These are phyloP conservation scores for Sacculina carcini DNA, from an alignment of 2,888 invertebrate species.

Conservation along the genomic window DNA sequence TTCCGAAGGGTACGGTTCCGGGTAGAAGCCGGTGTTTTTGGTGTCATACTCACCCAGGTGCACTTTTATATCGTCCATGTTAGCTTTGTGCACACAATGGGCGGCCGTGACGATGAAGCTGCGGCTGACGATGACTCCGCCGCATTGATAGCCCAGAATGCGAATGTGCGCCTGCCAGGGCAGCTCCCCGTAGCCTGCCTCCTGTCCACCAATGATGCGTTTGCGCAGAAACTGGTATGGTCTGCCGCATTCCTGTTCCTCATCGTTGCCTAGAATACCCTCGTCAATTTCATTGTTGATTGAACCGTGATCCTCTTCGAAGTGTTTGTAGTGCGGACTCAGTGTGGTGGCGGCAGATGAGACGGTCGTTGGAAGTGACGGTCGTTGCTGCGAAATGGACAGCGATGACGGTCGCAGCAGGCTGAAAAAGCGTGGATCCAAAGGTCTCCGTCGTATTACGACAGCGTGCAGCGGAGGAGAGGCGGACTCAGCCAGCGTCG, in stretches of 20 bases:
- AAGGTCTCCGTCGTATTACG: too few species aligned
- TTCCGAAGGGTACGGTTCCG: constrained; percentile 36
- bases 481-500: too few species aligned
- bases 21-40: constrained; percentile 32
- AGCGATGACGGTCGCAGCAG: too few species aligned
- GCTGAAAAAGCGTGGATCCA: too few species aligned
- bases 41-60: constrained; percentile 58
- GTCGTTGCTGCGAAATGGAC: too few species aligned
- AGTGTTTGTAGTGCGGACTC: too few species aligned
- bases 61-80: constrained; percentile 41
- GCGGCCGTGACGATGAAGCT: constrained; percentile 52
- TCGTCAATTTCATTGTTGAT: too few species aligned
- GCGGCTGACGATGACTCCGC: constrained; percentile 46
- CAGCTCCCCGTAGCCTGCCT: constrained; percentile 46
- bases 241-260: constrained; percentile 43
- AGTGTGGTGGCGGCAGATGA: too few species aligned
- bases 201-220: constrained; percentile 52
- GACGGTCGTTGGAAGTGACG: too few species aligned
- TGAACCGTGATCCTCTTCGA: too few species aligned
- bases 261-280: too few species aligned
- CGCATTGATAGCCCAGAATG: constrained; percentile 54
- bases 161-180: constrained; percentile 68
- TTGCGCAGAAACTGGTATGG: constrained; percentile 35
- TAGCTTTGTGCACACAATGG: constrained; percentile 51
- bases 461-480: too few species aligned